phyloP scores from a whole-genome alignment of 2,888 invertebrate species.

The Apocheima hispidaria region DNA sequence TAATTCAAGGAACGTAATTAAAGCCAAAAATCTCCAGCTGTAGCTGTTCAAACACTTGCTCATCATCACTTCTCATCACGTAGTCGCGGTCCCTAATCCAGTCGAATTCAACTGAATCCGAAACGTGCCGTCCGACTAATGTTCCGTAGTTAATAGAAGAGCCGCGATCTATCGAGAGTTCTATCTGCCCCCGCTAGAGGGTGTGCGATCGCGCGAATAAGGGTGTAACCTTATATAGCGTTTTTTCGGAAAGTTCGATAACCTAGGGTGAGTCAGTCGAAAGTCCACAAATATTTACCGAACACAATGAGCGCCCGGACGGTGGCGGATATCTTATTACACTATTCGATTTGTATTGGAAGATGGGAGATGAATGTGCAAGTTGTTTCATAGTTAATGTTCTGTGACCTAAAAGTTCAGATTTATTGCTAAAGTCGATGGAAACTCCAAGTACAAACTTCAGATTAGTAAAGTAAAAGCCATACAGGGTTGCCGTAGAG shows the following conservation, averaged over 20 bases:
- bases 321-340: slow-evolving; percentile 46
- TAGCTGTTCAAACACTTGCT: background rate
- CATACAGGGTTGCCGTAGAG: background rate
- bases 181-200: slow-evolving; percentile 28
- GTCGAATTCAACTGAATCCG: slow-evolving; percentile 36
- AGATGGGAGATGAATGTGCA: slow-evolving; percentile 29
- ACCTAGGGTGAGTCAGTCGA: slow-evolving; percentile 58
- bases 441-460: background rate
- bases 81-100: slow-evolving; percentile 32
- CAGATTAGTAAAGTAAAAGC: background rate
- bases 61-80: slow-evolving; percentile 22
- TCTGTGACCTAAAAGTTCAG: slow-evolving; percentile 18
- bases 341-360: slow-evolving; percentile 40
- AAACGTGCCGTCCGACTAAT: slow-evolving; percentile 42
- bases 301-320: slow-evolving; percentile 40
- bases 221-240: slow-evolving; percentile 44
- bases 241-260: slow-evolving; percentile 52
- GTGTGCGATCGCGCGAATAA: slow-evolving; percentile 43
- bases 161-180: slow-evolving; percentile 33
- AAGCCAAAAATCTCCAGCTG: background rate
- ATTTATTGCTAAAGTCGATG: slow-evolving; percentile 14
- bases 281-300: slow-evolving; percentile 54
- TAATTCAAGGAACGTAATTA: slow-evolving; percentile 10
- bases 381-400: slow-evolving; percentile 33
- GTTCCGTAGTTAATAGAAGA: slow-evolving; percentile 39